Base-by-base conservation (phyloP, 2,113 vertebrate species). In the Bostrychus sinensis region DNA sequence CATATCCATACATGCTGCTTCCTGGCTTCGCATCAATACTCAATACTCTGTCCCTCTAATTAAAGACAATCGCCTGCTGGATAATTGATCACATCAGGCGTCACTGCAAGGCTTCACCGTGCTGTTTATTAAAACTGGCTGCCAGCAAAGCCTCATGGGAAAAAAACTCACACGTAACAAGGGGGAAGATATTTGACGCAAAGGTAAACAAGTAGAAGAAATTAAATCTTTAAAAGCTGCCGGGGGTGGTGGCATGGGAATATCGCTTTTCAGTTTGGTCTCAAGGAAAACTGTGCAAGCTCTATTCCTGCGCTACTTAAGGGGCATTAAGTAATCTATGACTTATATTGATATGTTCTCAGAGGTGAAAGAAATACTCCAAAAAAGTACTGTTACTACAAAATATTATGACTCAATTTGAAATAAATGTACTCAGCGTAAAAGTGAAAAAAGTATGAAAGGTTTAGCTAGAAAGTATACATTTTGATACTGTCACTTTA, bases 1-100 rank as follows among this genome's bases (percentile, higher is more conserved):
- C 87, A 84, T 86, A 82, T 82, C 67, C 83, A 87, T 85, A 87
- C 86, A 85, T 78, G 80, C 86, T 80, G 85, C 76, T 75, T 85
- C 83, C 77, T 77, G 64, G 75, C 84, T 82, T 79, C 83, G 86
- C 81, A 70, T 79, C 25, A 76, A 79, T n/a, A n/a, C 84, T 86
- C 86, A 81, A 87, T 85, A 82, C 86, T 82, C 87, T 87, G 87
- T 82, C 75, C 86, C 78, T 85, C 85, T 88, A 88, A 89, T 90
- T 89, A 90, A 85, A 89, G 84, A 77, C 70, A 86, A 85, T 86
- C 77, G 80, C 76, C 80, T 81, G 77, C 83, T 86, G 76, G 81
- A 84, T 89, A 87, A 90, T 91, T 87, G 88, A 91, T 91, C 89
- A 77, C 78, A 72, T 90, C 42, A 75, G 77, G 73, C 80, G 26